Conservation (phyloP, 2,113 vertebrate genomes). For the Oreocharis arfaki region DNA sequence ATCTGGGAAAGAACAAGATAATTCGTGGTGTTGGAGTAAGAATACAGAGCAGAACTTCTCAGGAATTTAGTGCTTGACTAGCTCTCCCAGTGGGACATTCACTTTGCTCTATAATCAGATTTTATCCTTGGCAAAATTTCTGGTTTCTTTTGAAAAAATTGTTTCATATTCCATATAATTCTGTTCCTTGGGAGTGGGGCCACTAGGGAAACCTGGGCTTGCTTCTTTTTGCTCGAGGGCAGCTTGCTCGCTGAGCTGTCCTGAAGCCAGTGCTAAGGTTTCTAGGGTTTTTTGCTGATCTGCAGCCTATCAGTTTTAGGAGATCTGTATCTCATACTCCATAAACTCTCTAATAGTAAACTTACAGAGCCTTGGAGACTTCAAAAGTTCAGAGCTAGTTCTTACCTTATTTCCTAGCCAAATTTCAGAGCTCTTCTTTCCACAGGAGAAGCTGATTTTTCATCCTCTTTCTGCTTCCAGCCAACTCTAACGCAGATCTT, state of each 20-base stretch:
- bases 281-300: not conserved
- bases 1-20: not conserved
- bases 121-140: conserved; percentile 23
- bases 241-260: not conserved
- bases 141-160: not conserved
- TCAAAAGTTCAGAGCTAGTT: conserved; percentile 19
- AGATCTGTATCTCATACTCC: not conserved
- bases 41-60: not conserved
- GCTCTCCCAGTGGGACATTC: not conserved
- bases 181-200: not conserved
- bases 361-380: conserved; percentile 24
- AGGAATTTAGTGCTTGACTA: conserved; percentile 1
- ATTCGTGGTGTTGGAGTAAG: not conserved
- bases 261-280: not conserved
- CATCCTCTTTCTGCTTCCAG: not conserved
- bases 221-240: not conserved
- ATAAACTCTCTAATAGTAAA: conserved; percentile 5
- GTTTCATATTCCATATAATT: not conserved
- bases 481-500: not conserved
- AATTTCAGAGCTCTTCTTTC: not conserved
- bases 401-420: conserved; percentile 23
- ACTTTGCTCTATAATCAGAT: conserved; percentile 8
- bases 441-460: conserved; percentile 15
- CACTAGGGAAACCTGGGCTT: not conserved
- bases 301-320: not conserved